Conservation (phyloP, 2,888 invertebrate species). For the Aproaerema taeniolella region DNA sequence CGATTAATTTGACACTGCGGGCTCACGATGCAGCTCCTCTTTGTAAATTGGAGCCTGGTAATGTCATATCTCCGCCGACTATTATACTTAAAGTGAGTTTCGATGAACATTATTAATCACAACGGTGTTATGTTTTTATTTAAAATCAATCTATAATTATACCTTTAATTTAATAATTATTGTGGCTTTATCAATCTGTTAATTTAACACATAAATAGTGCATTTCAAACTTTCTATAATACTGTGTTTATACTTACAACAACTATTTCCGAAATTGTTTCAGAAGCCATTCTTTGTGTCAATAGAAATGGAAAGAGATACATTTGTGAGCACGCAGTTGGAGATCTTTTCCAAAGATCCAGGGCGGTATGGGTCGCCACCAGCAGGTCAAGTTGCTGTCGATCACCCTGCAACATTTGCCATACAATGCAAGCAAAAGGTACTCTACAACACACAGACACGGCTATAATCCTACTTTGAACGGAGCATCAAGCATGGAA, state of each 20-base stretch:
- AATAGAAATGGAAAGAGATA: conserved; percentile 52
- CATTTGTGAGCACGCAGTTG: conserved; percentile 53
- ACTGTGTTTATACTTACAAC: too few species aligned
- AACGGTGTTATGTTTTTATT: too few species aligned
- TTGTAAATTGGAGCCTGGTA: conserved; percentile 51
- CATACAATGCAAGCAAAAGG: conserved; percentile 56
- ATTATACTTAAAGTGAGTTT: conserved; percentile 37
- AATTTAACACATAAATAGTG: too few species aligned
- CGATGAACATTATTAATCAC: too few species aligned
- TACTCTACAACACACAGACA: too few species aligned
- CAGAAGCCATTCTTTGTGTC: conserved; percentile 67
- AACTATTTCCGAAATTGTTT: background rate
- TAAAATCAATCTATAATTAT: too few species aligned
- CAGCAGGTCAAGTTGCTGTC: conserved; percentile 45
- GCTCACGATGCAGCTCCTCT: conserved; percentile 59
- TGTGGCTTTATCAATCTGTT: too few species aligned
- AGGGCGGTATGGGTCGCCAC: conserved; percentile 52
- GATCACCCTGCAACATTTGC: conserved; percentile 43
- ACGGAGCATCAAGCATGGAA: too few species aligned
- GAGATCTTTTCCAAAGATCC: conserved; percentile 38
- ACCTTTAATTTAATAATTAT: too few species aligned
- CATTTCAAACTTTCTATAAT: too few species aligned
- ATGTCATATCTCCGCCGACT: conserved; percentile 47
- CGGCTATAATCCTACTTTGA: background rate
- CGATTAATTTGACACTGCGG: conserved; percentile 47